These are phyloP conservation scores for Siniperca chuatsi DNA, from an alignment of 2,113 vertebrate species.

Conservation along the genomic window DNA sequence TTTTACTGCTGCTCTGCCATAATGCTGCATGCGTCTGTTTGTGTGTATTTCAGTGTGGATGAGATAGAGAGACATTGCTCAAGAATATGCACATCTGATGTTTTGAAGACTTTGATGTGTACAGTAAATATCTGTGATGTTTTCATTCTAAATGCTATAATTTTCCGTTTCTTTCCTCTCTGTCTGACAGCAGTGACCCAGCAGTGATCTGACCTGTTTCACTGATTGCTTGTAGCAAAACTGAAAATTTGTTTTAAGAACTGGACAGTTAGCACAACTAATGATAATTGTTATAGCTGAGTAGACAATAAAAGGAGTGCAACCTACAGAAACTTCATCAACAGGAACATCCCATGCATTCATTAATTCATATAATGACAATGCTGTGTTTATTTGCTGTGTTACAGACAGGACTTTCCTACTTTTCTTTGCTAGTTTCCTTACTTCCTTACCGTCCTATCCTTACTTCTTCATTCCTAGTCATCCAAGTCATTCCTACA, in stretches of 20 bases:
- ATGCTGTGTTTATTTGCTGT: neutral
- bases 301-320: neutral
- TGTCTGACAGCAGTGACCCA: neutral
- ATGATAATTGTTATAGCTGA: neutral
- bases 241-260: neutral
- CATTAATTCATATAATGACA: neutral
- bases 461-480: neutral
- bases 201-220: neutral
- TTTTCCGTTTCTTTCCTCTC: neutral
- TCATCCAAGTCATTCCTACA: neutral
- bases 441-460: neutral
- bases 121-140: conserved; percentile 10
- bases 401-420: neutral
- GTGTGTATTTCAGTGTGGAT: neutral
- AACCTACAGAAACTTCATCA: neutral
- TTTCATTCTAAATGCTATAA: neutral
- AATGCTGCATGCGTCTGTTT: conserved; percentile 8
- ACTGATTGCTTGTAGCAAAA: neutral
- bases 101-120: neutral
- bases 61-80: neutral
- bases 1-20: conserved; percentile 48
- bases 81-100: neutral
- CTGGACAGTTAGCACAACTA: neutral
- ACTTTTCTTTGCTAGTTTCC: neutral
- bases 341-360: neutral